phyloP scores from a whole-genome alignment of 92 coral and sea anemone species.

The Scolanthus callimorphus region DNA sequence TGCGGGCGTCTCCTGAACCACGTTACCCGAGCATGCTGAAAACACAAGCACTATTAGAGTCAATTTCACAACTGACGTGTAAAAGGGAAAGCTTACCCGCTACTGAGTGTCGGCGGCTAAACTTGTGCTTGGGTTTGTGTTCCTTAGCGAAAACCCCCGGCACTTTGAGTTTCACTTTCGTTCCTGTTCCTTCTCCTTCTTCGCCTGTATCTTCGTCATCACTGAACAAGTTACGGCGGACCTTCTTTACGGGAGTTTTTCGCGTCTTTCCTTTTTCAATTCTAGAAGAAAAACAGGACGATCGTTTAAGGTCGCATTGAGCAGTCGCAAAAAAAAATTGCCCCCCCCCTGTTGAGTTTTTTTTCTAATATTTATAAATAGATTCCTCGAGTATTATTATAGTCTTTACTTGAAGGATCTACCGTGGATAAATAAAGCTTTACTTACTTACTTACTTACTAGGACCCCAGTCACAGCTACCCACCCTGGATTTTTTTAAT shows the following conservation, averaged over 20 bases:
- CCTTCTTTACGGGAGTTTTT: slow-evolving; percentile 85
- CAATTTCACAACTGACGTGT: neutral
- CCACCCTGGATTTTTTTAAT: too few relatives aligned
- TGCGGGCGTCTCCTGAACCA: slow-evolving; percentile 89
- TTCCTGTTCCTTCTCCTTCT: slow-evolving; percentile 10
- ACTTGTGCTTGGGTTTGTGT: slow-evolving; percentile 17
- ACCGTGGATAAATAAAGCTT: too few relatives aligned
- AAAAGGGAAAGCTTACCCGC: slow-evolving; percentile 22
- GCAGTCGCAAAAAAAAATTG: too few relatives aligned
- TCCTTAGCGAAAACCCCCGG: slow-evolving; percentile 35
- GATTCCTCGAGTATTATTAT: too few relatives aligned
- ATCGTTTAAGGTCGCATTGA: too few relatives aligned
- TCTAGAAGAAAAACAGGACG: neutral
- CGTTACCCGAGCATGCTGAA: slow-evolving; percentile 28
- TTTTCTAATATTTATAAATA: too few relatives aligned
- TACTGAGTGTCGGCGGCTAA: slow-evolving; percentile 54
- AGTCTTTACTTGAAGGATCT: too few relatives aligned
- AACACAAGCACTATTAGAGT: neutral
- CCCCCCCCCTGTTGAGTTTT: too few relatives aligned
- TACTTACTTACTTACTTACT: too few relatives aligned
- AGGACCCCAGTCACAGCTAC: too few relatives aligned
- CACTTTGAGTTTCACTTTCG: slow-evolving; percentile 34
- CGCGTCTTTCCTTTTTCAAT: slow-evolving; percentile 21
- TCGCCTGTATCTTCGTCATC: slow-evolving; percentile 35
- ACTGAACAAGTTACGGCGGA: slow-evolving; percentile 83